Base-by-base conservation (phyloP, 1,140 invertebrate species). In the Onthophagus taurus region DNA sequence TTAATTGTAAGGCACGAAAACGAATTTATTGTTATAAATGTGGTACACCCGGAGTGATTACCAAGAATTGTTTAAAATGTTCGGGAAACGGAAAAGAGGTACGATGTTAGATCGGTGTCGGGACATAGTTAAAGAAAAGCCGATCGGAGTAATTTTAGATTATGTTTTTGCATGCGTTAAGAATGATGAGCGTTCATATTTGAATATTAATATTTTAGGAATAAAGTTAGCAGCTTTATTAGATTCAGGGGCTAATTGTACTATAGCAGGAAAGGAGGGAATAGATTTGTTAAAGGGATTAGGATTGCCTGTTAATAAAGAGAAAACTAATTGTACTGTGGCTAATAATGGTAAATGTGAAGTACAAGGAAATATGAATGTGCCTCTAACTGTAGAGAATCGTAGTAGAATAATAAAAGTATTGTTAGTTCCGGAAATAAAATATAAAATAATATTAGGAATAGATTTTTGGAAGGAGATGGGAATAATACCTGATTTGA, bases 261-360 rank as follows among this genome's bases (percentile, higher is more conserved):
- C 35, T 24, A 26, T 42, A 11, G 12, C 42, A 6, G 45, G 45
- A 0, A 18, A 3, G 11, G 19, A 39, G 7, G 30, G 45, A n/a
- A 31, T 19, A 5, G 3, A 7, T 2, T 11, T 47, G 17, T 14
- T 43, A 19, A 5, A 43, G n/a, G 26, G 31, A 43, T n/a, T 26
- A n/a, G 23, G 23, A 6, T 7, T 26, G 6, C 23, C 23, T 26
- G 6, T 26, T n/a, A 1, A 47, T 31, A 33, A 14, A 8, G 14
- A 34, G 8, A 33, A 13, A 13, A 20, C 9, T 13, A 17, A 20
- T 12, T 43, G 39, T 26, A 47, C 45, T n/a, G 42, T 48, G 2
- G 42, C 46, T 4, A 48, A 48, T 45, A 42, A 31, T 9, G 17
- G 29, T 12, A 29, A 6, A n/a, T 48, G 46, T 35, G 41, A 30